Evolutionary conservation across 2,888 invertebrate genomes (phyloP).

Genomic region (Galerucella pusilla): DNA sequence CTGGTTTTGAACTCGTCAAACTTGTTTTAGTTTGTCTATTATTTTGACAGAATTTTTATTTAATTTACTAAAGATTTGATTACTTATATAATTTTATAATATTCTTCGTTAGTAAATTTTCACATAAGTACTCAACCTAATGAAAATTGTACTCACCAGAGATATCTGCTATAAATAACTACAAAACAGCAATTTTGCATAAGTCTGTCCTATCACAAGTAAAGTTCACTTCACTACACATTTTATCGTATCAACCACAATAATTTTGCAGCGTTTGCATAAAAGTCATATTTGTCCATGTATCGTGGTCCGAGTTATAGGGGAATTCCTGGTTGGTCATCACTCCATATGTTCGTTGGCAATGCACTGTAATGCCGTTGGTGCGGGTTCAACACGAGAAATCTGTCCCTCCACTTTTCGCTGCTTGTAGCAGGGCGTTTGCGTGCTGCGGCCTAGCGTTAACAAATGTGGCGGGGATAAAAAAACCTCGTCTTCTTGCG

Average conservation of each 20-base stretch:
- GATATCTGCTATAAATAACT: background rate
- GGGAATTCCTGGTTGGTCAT: constrained; percentile 23
- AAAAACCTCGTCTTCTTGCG: constrained; percentile 55
- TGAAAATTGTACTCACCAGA: constrained; percentile 27
- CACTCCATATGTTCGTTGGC: constrained; percentile 16
- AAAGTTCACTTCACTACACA: constrained; percentile 37
- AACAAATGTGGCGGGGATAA: constrained; percentile 59
- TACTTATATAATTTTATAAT: background rate
- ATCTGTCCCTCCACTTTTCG: constrained; percentile 48
- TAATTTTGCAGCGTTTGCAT: constrained; percentile 9
- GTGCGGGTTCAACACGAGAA: constrained; percentile 39
- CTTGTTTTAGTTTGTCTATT: too few species aligned
- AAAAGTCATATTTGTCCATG: constrained; percentile 7
- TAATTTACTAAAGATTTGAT: background rate
- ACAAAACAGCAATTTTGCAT: constrained; percentile 6
- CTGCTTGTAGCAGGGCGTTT: constrained; percentile 50
- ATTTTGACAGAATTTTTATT: too few species aligned
- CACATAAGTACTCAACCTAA: background rate
- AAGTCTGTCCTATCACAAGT: constrained; percentile 28
- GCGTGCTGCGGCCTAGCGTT: constrained; percentile 54
- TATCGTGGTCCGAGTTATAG: constrained; percentile 11
- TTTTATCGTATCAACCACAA: constrained; percentile 22
- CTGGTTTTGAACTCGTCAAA: too few species aligned
- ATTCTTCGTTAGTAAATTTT: background rate
- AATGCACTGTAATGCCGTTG: constrained; percentile 26